Percentiles rank a stretch among this genome's conserved stretches.
phyloP scores from a whole-genome alignment of 1,140 invertebrate species.

The Drosophila eugracilis region DNA sequence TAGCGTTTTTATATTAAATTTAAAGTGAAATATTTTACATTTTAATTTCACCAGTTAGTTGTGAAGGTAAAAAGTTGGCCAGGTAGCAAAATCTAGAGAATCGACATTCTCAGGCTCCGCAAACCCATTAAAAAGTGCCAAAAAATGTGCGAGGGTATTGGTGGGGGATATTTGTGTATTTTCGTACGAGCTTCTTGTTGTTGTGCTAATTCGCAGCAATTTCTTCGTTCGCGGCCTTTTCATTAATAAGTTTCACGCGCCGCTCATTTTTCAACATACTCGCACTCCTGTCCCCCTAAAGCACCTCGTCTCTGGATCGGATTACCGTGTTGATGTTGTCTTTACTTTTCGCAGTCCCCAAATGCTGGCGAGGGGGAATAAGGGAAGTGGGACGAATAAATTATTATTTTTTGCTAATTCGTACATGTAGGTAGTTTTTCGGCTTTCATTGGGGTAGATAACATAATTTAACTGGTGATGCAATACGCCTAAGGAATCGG shows the following conservation, averaged over 20 bases:
- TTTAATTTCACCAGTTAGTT: slow-evolving; percentile 1
- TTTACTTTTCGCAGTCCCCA: slow-evolving; percentile 47
- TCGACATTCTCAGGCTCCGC: slow-evolving; percentile 12
- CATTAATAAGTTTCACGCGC: slow-evolving; percentile 83
- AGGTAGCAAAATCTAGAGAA: slow-evolving; percentile 17
- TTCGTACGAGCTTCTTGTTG: slow-evolving; percentile 42
- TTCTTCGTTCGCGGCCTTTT: slow-evolving; percentile 73
- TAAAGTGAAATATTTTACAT: neutral
- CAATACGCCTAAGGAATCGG: slow-evolving; percentile 33
- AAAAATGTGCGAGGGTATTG: slow-evolving; percentile 5
- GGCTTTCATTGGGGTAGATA: slow-evolving; percentile 22
- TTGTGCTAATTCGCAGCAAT: slow-evolving; percentile 67
- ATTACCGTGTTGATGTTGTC: slow-evolving; percentile 79
- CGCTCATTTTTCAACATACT: slow-evolving; percentile 75
- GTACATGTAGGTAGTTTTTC: slow-evolving; percentile 36
- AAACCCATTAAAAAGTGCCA: slow-evolving; percentile 26
- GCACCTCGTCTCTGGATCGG: slow-evolving; percentile 56
- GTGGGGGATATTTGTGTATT: slow-evolving; percentile 23
- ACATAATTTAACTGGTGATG: slow-evolving; percentile 32
- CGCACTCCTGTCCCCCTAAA: slow-evolving; percentile 20
- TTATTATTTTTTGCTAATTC: slow-evolving; percentile 37
- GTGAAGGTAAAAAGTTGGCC: slow-evolving; percentile 14
- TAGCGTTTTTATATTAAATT: neutral
- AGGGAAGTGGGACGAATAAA: slow-evolving; percentile 22
- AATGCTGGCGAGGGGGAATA: neutral